These are phyloP conservation scores for Macrosiphum euphorbiae DNA, from an alignment of 2,888 invertebrate species.

Conservation along the genomic window DNA sequence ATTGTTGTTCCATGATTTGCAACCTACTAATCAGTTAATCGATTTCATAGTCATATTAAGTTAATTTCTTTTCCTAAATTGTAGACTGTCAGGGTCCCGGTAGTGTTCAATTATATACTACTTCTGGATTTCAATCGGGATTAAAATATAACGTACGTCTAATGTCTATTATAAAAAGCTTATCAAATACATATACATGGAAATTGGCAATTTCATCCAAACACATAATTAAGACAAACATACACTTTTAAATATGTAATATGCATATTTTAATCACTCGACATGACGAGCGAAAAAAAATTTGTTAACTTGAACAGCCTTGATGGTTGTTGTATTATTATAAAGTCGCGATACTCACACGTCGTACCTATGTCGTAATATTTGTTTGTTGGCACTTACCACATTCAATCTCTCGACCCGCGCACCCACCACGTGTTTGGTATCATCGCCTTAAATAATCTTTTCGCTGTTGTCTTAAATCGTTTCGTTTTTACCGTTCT, in stretches of 20 bases:
- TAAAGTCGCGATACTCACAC: neutral
- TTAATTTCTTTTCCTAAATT: too few relatives aligned
- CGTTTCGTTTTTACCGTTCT: neutral
- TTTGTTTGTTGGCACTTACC: neutral
- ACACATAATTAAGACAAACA: neutral
- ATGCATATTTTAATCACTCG: neutral
- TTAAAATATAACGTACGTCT: neutral
- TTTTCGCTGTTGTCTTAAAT: neutral
- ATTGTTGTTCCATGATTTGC: too few relatives aligned
- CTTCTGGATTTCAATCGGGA: neutral
- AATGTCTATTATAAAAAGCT: neutral
- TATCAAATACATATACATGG: neutral
- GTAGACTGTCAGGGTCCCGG: too few relatives aligned
- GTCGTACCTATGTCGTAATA: neutral
- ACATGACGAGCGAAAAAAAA: neutral
- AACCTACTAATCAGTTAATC: too few relatives aligned
- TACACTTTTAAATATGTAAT: neutral
- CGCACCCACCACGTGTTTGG: neutral
- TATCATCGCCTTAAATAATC: neutral
- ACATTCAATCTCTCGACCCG: neutral
- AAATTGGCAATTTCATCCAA: neutral
- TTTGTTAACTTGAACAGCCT: neutral
- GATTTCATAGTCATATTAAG: too few relatives aligned
- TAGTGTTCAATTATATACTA: neutral
- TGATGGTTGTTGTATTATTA: neutral